These are phyloP conservation scores for Melanchra persicariae DNA, from an alignment of 2,888 invertebrate genomes.

Conservation along the genomic window DNA sequence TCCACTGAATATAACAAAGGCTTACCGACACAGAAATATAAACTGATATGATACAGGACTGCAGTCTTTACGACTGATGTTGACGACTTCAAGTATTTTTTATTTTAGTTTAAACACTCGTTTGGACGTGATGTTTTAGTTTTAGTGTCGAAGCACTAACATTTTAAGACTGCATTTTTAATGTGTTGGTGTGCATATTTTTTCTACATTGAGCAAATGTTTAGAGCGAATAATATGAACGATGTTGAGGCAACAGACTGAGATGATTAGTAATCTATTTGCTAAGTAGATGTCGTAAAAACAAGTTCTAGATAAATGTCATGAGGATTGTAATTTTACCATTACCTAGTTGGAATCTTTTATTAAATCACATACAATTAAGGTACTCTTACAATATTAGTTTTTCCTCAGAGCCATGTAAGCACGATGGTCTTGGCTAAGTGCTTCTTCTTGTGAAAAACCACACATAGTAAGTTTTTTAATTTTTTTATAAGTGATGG, in stretches of 20 bases:
- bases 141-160: neutral
- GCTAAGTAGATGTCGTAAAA: neutral
- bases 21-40: constrained; percentile 62
- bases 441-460: no score
- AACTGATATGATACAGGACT: constrained; percentile 61
- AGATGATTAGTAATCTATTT: neutral
- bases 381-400: neutral
- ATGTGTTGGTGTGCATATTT: neutral
- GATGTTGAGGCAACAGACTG: neutral
- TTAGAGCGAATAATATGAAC: neutral
- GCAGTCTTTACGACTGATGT: constrained; percentile 52
- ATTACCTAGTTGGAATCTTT: no score
- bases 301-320: neutral
- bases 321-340: neutral
- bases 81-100: constrained; percentile 35
- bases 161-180: neutral
- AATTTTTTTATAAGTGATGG: no score
- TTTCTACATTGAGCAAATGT: neutral
- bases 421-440: no score
- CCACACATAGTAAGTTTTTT: no score
- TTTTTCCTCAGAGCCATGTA: neutral
- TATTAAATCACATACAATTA: neutral
- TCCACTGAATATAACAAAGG: constrained; percentile 65
- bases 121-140: neutral
- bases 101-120: constrained; percentile 27